These are phyloP conservation scores for Ommatoiulus sabulosus DNA, from an alignment of 2,888 invertebrate species.

Conservation along the genomic window DNA sequence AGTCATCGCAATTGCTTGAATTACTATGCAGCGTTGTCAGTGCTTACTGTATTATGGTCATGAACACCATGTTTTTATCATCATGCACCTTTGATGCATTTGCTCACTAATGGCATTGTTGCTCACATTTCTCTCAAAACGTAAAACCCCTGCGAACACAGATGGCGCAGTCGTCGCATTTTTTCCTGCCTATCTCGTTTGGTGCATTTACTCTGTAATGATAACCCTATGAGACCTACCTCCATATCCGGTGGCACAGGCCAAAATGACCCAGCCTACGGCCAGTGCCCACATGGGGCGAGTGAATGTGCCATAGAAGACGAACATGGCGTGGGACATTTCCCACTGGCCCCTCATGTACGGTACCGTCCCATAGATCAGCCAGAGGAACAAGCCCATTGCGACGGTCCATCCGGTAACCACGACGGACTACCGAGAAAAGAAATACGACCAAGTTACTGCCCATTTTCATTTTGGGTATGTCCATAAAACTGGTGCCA, in stretches of 20 bases:
- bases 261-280: slow-evolving; percentile 55
- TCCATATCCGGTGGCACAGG: slow-evolving; percentile 57
- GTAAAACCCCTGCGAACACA: no score
- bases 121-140: no score
- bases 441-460: slow-evolving; percentile 5
- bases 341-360: slow-evolving; percentile 10
- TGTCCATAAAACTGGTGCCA: no score
- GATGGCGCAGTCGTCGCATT: no score
- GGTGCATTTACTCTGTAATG: background rate
- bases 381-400: background rate
- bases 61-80: no score
- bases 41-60: no score
- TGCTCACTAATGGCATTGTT: no score
- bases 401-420: slow-evolving; percentile 8
- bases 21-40: no score
- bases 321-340: slow-evolving; percentile 38
- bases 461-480: no score
- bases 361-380: slow-evolving; percentile 51
- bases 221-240: background rate
- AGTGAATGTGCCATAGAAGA: slow-evolving; percentile 54
- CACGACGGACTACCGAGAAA: slow-evolving; percentile 30
- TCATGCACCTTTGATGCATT: no score
- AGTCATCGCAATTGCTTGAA: no score
- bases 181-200: no score
- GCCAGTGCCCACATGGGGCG: slow-evolving; percentile 52